Evolutionary conservation across 1,140 invertebrate genomes (phyloP), one percentile per base, ranked within the genome.

Genomic region (Diabrotica undecimpunctata): DNA sequence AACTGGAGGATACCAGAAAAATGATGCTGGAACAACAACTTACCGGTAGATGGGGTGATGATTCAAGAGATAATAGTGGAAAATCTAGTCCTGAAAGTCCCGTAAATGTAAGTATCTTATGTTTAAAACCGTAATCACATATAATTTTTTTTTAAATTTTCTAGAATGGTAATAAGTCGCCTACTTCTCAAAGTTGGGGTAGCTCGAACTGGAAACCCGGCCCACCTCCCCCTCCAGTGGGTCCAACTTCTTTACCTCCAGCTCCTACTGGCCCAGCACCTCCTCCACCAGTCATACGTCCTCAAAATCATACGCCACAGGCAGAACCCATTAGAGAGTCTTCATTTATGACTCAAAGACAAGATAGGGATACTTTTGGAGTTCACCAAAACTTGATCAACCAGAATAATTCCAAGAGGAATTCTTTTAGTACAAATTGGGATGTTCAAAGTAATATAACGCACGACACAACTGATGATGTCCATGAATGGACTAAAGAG

Each of bases 1-100:
- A 95, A 72, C 79, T 96, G 25, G 92, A 94, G 75, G 91, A 93
- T 66, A 92, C 92, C 25, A 83, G 94, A 56, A 92, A 92, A 73
- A 80, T 91, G 46, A 86, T 95, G 81, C 78, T 95, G 12, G 91
- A 95, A 73, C 88, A 93, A 70, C 92, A 95, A 80, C 78, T 96
- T 37, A 88, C 90, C 72, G 86, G 85, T 50, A 77, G 74, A 62
- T 78, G 77, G 76, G 76, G 72, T 12, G 76, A 77, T 60, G 70
- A 72, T 53, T 72, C 71, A 12, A 61, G 82, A 67, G 69, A 68
- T 54, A 63, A 60, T 54, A 76, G 75, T 65, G 75, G 72, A 54
- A 73, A 76, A 35, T 75, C 77, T 7, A 79, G 76, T 70, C 76
- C 77, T 70, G 82, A 83, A 69, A 78, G 78, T 7, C 66, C 77